Base-by-base conservation (phyloP, 2,888 invertebrate genomes). In the Muschampia plurimacula region DNA sequence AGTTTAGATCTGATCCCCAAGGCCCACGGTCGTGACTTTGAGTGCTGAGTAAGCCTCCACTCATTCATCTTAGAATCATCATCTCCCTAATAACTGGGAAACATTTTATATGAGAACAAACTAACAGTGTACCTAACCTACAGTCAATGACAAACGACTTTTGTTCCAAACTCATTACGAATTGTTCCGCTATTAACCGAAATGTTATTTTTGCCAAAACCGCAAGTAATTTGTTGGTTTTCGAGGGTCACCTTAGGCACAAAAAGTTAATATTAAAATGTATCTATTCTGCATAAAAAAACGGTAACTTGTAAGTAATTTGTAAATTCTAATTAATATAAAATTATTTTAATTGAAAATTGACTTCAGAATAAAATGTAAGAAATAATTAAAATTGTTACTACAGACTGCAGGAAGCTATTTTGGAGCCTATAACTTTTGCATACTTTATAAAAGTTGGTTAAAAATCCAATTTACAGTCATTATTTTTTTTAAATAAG, bases 161-260 rank as follows among this genome's bases (percentile, higher is more conserved):
- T 72, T 62, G 66, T 67, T 72, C 60, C 60, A 22, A 72, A 72
- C 71, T 72, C 71, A 72, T 72, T 72, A 72, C 52, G 49, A 52
- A 15, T 67, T 72, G 52, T 75, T 73, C 74, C 75, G 75, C 74
- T 67, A 75, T 78, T 77, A 76, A 74, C 44, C 65, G 70, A 74
- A 76, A 76, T 78, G 75, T 75, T 75, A 74, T 75, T 77, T 78
- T 77, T 77, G 75, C 64, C 46, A 67, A 74, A 75, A 76, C 79
- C 78, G 62, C 78, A 76, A 76, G 74, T 52, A 67, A 72, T 72
- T 67, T 67, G 60, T 15, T 2, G 46, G 55, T n/a, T 41, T n/a
- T 60, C 15, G 60, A 62, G 41, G 66, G 71, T 62, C 66, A 49
- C 60, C 36, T 57, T 44, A 13, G 0, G 28, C 15, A 62, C 15